These are phyloP conservation scores for Allolobophora icterica DNA, from an alignment of 2,888 invertebrate genomes.

Conservation along the genomic window DNA sequence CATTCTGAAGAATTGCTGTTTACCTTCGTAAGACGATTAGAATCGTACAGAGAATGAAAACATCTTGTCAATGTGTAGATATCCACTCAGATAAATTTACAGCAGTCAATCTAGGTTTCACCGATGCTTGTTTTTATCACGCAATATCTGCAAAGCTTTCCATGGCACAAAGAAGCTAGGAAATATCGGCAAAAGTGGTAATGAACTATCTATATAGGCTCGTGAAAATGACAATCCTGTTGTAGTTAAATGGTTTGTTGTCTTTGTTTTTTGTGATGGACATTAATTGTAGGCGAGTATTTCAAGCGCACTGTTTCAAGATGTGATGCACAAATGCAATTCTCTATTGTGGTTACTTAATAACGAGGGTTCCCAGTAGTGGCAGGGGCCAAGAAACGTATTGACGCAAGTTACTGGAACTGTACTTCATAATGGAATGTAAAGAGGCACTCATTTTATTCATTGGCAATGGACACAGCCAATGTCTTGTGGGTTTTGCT, in stretches of 20 bases:
- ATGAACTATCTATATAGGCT: neutral
- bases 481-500: too few species aligned
- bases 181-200: neutral
- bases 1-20: slow-evolving; percentile 24
- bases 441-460: too few species aligned
- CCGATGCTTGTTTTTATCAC: neutral
- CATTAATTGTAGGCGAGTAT: neutral
- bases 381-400: too few species aligned
- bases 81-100: neutral
- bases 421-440: too few species aligned
- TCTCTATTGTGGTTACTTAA: neutral
- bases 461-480: too few species aligned
- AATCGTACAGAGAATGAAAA: slow-evolving; percentile 19
- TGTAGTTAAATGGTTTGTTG: neutral
- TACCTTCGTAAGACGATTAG: slow-evolving; percentile 29
- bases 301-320: neutral
- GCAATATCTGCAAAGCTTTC: neutral
- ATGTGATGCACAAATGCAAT: neutral
- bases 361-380: neutral
- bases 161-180: neutral
- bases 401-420: too few species aligned
- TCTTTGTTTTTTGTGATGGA: neutral
- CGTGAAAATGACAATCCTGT: neutral
- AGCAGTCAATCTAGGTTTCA: neutral
- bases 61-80: neutral